Evolutionary conservation across 2,797 vertebrate genomes (phyloP).

Genomic region (Tarsius wallacei): DNA sequence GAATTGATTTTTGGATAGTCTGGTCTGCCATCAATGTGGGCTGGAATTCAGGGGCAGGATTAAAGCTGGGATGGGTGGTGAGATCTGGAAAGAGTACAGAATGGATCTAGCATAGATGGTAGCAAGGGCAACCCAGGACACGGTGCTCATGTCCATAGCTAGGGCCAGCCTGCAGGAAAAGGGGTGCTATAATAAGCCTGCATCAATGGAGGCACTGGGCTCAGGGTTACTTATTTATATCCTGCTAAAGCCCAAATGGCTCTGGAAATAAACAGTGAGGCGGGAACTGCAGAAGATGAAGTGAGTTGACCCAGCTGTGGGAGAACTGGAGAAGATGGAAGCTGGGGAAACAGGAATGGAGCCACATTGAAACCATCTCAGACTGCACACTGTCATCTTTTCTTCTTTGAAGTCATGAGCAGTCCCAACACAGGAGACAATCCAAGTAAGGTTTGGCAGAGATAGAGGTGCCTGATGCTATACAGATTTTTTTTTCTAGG

Average conservation of each 20-base stretch:
- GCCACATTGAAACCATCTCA: neutral
- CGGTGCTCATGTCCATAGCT: neutral
- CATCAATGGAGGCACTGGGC: neutral
- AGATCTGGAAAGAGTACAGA: slow-evolving; percentile 1
- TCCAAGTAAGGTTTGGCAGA: neutral
- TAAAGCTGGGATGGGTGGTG: neutral
- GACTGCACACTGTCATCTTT: neutral
- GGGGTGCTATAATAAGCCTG: slow-evolving; percentile 29
- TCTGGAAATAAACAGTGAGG: slow-evolving; percentile 64
- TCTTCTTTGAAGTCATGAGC: neutral
- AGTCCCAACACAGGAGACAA: neutral
- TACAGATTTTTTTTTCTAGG: neutral
- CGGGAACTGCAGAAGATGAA: slow-evolving; percentile 35
- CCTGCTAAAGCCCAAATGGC: slow-evolving; percentile 4
- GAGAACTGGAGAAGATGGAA: neutral
- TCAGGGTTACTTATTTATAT: slow-evolving; percentile 63
- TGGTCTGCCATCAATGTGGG: neutral
- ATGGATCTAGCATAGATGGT: neutral
- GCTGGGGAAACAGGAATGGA: neutral
- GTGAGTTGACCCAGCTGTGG: slow-evolving; percentile 55
- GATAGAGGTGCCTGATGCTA: neutral
- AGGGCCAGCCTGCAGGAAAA: neutral
- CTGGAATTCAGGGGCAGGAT: neutral
- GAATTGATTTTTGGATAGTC: slow-evolving; percentile 22
- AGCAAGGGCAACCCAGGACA: neutral